Evolutionary conservation across 2,888 invertebrate species (phyloP).

Genomic region (Autographa pulchrina): DNA sequence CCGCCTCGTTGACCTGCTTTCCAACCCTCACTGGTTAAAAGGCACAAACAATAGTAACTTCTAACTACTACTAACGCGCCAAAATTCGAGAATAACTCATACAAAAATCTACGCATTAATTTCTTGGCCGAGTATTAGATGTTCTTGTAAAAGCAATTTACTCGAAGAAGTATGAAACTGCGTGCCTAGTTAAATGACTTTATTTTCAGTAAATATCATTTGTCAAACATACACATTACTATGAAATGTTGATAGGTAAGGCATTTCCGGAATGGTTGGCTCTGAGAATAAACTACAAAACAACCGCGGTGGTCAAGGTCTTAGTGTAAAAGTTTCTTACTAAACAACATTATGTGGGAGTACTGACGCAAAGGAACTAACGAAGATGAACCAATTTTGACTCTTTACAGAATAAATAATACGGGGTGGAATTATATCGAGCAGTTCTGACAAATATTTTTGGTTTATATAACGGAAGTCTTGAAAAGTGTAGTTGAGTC

Average conservation of each 20-base stretch:
- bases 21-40: neutral
- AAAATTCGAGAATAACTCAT: neutral
- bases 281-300: slow-evolving; percentile 3
- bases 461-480: too few relatives aligned
- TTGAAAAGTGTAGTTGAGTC: too few relatives aligned
- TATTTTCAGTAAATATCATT: neutral
- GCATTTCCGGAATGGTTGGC: neutral
- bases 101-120: neutral
- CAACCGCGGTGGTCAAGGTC: slow-evolving; percentile 2
- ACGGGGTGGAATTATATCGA: too few relatives aligned
- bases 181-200: neutral
- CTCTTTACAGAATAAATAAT: too few relatives aligned
- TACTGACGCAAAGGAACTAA: neutral
- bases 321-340: neutral
- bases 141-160: neutral
- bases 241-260: neutral
- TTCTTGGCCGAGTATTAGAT: neutral
- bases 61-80: neutral
- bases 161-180: neutral
- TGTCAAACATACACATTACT: neutral
- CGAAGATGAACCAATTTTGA: neutral
- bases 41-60: neutral
- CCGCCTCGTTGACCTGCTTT: neutral
- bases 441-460: too few relatives aligned
- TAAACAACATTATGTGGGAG: neutral